Percentiles rank a stretch among this genome's conserved stretches.
Conservation (phyloP, 2,888 invertebrate species). For the Drosophila cognata region DNA sequence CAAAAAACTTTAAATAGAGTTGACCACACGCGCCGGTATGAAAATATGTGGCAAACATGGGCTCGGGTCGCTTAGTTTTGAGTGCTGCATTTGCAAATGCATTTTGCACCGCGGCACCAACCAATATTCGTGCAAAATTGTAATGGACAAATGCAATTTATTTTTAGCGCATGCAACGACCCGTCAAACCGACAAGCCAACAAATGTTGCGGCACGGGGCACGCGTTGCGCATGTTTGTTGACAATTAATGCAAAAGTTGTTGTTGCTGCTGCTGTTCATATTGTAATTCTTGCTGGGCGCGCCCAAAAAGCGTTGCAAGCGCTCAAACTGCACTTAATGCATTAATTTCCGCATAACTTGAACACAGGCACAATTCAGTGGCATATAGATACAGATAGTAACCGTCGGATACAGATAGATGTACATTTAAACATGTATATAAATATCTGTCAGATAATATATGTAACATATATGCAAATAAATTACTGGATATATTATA, state of each 20-base stretch:
- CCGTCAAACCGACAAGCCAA: conserved; percentile 20
- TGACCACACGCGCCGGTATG: conserved; percentile 50
- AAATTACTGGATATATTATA: not conserved
- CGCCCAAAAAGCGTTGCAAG: conserved; percentile 48
- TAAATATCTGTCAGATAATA: not conserved
- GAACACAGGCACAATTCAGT: conserved; percentile 19
- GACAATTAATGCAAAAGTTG: conserved; percentile 68
- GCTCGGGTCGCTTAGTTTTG: conserved; percentile 50
- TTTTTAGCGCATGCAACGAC: conserved; percentile 71
- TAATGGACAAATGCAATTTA: conserved; percentile 71
- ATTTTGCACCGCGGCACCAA: not conserved
- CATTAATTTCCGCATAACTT: conserved; percentile 73
- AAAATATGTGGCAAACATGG: not conserved
- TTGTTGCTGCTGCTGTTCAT: conserved; percentile 21
- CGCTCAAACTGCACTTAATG: conserved; percentile 54
- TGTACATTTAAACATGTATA: not conserved
- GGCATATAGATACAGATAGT: conserved; percentile 8
- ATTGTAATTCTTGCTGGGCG: conserved; percentile 42
- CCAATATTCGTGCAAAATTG: conserved; percentile 38
- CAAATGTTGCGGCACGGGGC: conserved; percentile 32
- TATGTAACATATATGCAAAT: not conserved
- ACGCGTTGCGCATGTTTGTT: conserved; percentile 73
- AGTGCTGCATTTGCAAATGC: conserved; percentile 32
- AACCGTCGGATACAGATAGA: not conserved
- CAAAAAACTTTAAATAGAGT: conserved; percentile 35